Evolutionary conservation across 1,140 invertebrate species (phyloP), one percentile per base, ranked within the genome.

Genomic region (Drosophila nebulosa): DNA sequence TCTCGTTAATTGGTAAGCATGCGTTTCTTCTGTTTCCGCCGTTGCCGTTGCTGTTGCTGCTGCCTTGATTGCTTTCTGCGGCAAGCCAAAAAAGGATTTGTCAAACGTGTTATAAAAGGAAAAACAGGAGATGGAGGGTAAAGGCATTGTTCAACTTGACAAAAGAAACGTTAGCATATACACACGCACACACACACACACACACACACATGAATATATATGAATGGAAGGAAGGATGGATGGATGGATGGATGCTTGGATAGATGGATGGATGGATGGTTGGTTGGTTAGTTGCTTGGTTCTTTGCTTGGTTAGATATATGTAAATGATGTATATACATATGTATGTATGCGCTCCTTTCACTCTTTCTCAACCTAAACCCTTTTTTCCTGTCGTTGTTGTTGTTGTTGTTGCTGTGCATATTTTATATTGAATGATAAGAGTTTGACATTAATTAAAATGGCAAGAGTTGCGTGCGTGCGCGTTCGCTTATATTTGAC

Each of bases 11-110:
- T 86, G 80, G 81, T 74, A 74, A 74, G 71, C 71, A 67, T 67
- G 71, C 71, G 70, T 84, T 84, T 86, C 84, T 66, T 64, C 52
- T 59, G 46, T 53, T 74, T 83, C 84, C 67, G 78, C 66, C 78
- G 61, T 64, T 67, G 80, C 72, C 64, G 73, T 83, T 68, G 78
- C 66, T 79, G 57, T 69, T 72, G 80, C 72, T 64, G 76, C 73
- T 12, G 80, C 81, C 69, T 75, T 84, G 79, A 84, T 84, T 84
- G 80, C 80, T 85, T 86, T 86, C 77, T 86, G 77, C 74, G 80
- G 81, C 74, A 77, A 73, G 30, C 67, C 73, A 27, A 46, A 61
- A 67, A 79, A 86, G 81, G 81, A 85, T 75, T 81, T 70, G 50
- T 74, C 71, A 81, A 74, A 46, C 39, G 39, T 16, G 39, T 46